These are phyloP conservation scores for Heteromormyrus szaboi DNA, from an alignment of 2,797 vertebrate genomes.

Conservation along the genomic window DNA sequence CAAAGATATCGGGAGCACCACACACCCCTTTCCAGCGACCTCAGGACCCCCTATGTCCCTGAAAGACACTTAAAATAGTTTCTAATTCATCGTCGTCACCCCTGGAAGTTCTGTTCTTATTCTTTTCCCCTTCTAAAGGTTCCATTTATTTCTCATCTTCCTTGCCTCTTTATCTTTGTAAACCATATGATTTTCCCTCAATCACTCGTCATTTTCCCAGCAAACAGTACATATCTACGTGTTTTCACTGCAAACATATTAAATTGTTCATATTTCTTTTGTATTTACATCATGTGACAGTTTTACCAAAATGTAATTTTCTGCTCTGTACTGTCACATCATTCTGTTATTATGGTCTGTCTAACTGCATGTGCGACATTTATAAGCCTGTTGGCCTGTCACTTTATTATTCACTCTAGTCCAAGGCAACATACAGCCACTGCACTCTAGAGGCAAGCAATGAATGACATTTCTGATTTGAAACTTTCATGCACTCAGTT, in stretches of 20 bases:
- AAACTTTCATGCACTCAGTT: not conserved
- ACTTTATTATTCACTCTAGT: not conserved
- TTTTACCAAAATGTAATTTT: not conserved
- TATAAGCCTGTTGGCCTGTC: not conserved
- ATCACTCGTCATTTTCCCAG: not conserved
- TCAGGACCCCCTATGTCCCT: not conserved
- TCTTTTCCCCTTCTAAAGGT: not conserved
- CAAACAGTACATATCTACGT: not conserved
- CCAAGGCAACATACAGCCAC: not conserved
- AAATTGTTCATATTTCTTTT: not conserved
- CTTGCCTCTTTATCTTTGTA: not conserved
- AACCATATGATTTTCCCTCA: not conserved
- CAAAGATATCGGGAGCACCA: not conserved
- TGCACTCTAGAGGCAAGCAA: not conserved
- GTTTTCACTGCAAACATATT: not conserved
- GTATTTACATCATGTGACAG: not conserved
- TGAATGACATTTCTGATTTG: not conserved
- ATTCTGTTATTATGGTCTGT: not conserved
- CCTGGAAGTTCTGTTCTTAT: not conserved
- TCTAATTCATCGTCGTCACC: not conserved
- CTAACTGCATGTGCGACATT: not conserved
- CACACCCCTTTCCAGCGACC: not conserved
- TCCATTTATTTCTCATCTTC: not conserved
- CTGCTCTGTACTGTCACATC: not conserved
- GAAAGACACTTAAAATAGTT: not conserved